phyloP scores from a whole-genome alignment of 2,888 invertebrate genomes.

The Tuberolachnus salignus region DNA sequence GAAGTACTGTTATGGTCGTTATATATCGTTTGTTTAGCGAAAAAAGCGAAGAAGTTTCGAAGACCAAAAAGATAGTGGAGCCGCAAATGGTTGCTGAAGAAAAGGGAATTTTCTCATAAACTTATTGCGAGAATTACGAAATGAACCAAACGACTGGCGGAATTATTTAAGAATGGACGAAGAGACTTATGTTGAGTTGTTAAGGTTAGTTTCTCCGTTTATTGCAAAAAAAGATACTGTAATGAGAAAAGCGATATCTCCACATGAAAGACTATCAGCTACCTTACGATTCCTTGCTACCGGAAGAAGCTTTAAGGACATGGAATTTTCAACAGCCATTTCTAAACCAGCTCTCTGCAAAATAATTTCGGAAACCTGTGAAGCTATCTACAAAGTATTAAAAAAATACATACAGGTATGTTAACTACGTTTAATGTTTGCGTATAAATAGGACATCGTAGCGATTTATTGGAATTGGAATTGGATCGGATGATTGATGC shows the following conservation, averaged over 20 bases:
- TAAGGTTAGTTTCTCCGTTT: conserved; percentile 17
- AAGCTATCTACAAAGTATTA: conserved; percentile 42
- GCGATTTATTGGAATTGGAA: conserved; percentile 27
- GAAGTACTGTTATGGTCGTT: conserved; percentile 25
- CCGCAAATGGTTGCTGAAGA: conserved; percentile 21
- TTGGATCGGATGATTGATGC: conserved; percentile 28
- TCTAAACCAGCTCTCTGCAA: conserved; percentile 53
- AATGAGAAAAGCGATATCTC: conserved; percentile 58
- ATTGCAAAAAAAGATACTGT: conserved; percentile 47
- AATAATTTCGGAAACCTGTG: conserved; percentile 52
- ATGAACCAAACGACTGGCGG: conserved; percentile 19
- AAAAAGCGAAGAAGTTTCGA: conserved; percentile 1
- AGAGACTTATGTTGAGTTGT: conserved; percentile 25
- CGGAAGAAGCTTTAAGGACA: conserved; percentile 56
- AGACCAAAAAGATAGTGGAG: conserved; percentile 12
- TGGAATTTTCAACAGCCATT: conserved; percentile 56
- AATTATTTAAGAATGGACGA: conserved; percentile 38
- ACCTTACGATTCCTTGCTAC: conserved; percentile 60
- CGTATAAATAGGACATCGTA: conserved; percentile 33
- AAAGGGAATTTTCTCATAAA: conserved; percentile 27
- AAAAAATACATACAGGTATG: conserved; percentile 43
- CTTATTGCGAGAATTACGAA: conserved; percentile 29
- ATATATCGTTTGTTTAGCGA: conserved; percentile 14
- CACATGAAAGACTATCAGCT: conserved; percentile 59
- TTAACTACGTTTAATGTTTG: conserved; percentile 2